Evolutionary conservation across 1,140 invertebrate species (phyloP).

Genomic region (Rhyzopertha dominica): DNA sequence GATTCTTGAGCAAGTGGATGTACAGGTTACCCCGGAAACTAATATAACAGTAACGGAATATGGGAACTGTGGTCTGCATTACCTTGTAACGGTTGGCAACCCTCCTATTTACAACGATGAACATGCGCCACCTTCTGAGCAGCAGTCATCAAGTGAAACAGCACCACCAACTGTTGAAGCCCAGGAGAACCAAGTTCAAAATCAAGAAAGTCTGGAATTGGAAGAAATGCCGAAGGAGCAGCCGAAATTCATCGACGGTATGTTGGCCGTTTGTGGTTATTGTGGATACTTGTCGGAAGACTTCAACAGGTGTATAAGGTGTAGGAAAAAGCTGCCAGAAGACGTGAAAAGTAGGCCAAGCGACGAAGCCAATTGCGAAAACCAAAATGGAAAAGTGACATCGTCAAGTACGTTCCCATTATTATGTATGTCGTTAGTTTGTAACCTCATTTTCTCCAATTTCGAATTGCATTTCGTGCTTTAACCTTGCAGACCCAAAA

Average conservation of each 20-base stretch:
- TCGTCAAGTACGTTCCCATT: too few species aligned
- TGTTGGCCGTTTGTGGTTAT: constrained; percentile 63
- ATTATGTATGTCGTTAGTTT: too few species aligned
- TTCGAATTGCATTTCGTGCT: too few species aligned
- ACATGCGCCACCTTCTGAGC: not conserved
- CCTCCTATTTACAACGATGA: constrained; percentile 17
- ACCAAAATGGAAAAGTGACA: too few species aligned
- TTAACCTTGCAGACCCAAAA: too few species aligned
- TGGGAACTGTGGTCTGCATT: constrained; percentile 65
- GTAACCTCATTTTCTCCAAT: too few species aligned
- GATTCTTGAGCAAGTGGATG: constrained; percentile 67
- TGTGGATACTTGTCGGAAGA: constrained; percentile 68
- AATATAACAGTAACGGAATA: constrained; percentile 65
- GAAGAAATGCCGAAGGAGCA: constrained; percentile 43
- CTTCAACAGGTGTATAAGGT: constrained; percentile 67
- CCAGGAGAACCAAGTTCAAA: too few species aligned
- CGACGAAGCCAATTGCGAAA: constrained; percentile 9
- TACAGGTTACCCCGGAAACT: constrained; percentile 58
- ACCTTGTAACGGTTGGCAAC: constrained; percentile 63
- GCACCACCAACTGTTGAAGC: not conserved
- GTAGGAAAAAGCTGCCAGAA: constrained; percentile 51
- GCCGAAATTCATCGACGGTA: constrained; percentile 60
- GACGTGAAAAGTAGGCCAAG: constrained; percentile 48
- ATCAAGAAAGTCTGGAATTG: too few species aligned
- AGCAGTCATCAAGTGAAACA: constrained; percentile 8